Percentiles rank a stretch among this genome's conserved stretches.
Conservation (phyloP, 2,888 invertebrate genomes). For the Torymus tubicola region DNA sequence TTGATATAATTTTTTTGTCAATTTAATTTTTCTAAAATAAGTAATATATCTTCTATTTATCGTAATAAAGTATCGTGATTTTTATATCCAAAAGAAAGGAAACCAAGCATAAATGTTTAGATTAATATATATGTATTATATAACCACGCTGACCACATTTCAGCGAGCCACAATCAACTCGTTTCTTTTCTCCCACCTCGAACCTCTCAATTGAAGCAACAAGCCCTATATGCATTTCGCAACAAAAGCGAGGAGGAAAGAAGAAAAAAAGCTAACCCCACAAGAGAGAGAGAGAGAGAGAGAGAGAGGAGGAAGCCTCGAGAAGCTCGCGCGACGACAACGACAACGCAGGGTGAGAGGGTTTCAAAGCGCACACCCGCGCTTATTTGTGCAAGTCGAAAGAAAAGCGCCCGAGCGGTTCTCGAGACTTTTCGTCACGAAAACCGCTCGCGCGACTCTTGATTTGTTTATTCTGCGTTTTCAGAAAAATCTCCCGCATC, state of each 20-base stretch:
- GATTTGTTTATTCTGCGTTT: constrained; percentile 50
- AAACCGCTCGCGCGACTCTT: constrained; percentile 12
- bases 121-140: no score
- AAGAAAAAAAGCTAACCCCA: no score
- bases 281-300: no score
- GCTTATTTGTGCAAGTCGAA: constrained; percentile 43
- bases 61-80: no score
- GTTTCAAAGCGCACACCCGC: constrained; percentile 1
- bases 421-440: constrained; percentile 35
- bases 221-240: constrained; percentile 21
- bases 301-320: no score
- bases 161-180: background rate
- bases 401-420: constrained; percentile 24
- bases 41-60: no score
- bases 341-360: background rate
- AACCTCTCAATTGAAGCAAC: constrained; percentile 16
- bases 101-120: no score
- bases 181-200: constrained; percentile 5
- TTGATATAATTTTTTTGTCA: no score
- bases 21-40: no score
- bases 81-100: no score
- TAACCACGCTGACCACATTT: no score
- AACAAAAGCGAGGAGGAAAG: background rate
- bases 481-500: background rate
- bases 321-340: no score